Percentiles rank a stretch among this genome's conserved stretches.
Evolutionary conservation across 2,113 vertebrate genomes (phyloP).

Genomic region (Aleadryas rufinucha): DNA sequence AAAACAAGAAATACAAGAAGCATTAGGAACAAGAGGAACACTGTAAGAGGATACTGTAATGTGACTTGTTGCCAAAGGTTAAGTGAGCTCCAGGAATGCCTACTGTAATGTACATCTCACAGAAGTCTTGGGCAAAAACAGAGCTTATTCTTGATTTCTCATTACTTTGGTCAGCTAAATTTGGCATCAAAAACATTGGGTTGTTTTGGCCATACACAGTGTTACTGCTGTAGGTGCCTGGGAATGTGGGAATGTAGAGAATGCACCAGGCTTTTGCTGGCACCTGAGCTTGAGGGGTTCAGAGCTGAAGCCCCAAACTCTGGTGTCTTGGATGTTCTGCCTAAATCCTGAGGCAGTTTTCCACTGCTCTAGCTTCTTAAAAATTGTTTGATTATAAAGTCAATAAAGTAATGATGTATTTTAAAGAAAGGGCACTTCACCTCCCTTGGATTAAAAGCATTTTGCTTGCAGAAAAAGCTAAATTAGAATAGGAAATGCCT

Average conservation of each 20-base stretch:
- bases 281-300: neutral
- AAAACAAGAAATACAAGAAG: slow-evolving; percentile 8
- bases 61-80: neutral
- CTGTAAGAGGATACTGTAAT: neutral
- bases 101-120: neutral
- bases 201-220: fast-evolving
- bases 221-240: neutral
- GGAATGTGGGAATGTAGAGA: neutral
- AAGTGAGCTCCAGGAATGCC: neutral
- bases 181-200: neutral
- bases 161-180: neutral
- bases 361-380: neutral
- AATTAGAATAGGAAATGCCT: neutral
- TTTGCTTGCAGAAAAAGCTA: neutral
- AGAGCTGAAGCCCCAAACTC: neutral
- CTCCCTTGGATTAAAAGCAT: neutral
- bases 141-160: neutral
- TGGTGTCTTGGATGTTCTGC: neutral
- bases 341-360: neutral
- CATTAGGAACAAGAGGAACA: neutral
- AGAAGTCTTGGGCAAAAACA: neutral
- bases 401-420: neutral
- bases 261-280: neutral
- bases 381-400: neutral
- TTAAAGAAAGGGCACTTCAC: neutral